Percentiles rank a stretch among this genome's conserved stretches.
Conservation (phyloP, 2,888 invertebrate genomes). For the Neoaliturus tenellus region DNA sequence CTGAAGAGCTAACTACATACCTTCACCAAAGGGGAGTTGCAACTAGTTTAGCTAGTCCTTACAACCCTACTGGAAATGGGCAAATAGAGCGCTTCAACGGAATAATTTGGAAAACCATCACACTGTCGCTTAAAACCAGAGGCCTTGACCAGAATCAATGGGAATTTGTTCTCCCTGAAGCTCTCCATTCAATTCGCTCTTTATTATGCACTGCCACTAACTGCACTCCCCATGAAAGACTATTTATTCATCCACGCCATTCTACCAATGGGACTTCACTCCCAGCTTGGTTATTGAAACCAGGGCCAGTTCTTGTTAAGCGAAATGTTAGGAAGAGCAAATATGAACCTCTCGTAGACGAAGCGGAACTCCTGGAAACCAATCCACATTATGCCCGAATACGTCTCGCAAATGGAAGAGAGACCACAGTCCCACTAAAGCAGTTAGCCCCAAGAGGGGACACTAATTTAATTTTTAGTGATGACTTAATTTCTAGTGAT, state of each 20-base stretch:
- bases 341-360: constrained; percentile 63
- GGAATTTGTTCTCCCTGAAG: constrained; percentile 34
- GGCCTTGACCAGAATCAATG: constrained; percentile 4
- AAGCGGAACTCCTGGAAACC: constrained; percentile 61
- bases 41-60: neutral
- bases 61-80: neutral
- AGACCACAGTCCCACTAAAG: neutral
- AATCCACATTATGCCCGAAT: constrained; percentile 50
- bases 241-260: constrained; percentile 32
- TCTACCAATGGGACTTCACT: too few relatives aligned
- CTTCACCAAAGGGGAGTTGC: neutral
- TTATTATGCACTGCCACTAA: neutral
- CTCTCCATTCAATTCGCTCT: neutral
- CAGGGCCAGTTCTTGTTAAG: constrained; percentile 60
- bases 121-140: neutral
- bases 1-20: neutral
- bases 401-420: neutral
- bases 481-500: too few relatives aligned
- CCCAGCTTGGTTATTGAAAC: constrained; percentile 44
- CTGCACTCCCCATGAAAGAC: neutral
- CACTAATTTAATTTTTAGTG: too few relatives aligned
- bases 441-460: neutral
- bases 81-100: constrained; percentile 26
- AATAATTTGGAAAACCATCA: neutral
- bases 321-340: constrained; percentile 37